phyloP scores from a whole-genome alignment of 2,888 invertebrate species.

The Leptinotarsa tumamoca region DNA sequence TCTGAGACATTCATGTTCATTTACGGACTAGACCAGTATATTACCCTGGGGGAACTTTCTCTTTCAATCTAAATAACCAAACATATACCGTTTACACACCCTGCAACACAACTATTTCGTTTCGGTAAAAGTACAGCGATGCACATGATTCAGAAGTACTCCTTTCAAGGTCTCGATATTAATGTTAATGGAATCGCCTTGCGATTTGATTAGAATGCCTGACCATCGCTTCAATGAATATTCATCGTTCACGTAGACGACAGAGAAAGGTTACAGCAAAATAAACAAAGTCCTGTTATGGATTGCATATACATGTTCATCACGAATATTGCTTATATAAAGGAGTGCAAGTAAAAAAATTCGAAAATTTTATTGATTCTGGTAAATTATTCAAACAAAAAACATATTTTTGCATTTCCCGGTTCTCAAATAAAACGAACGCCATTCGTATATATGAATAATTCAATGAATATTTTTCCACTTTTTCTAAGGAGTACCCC shows the following conservation, averaged over 20 bases:
- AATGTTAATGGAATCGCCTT: constrained; percentile 1
- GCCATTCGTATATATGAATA: too few relatives aligned
- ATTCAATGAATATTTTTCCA: too few relatives aligned
- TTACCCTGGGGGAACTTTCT: constrained; percentile 6
- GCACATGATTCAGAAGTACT: background rate
- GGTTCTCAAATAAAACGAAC: too few relatives aligned
- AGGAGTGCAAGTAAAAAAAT: too few relatives aligned
- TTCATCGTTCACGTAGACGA: background rate
- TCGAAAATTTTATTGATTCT: too few relatives aligned
- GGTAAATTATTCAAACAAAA: too few relatives aligned
- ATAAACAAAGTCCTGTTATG: too few relatives aligned
- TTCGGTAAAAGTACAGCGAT: constrained; percentile 8
- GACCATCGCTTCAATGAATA: background rate
- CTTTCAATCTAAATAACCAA: background rate
- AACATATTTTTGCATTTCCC: too few relatives aligned
- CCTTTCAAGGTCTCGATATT: background rate
- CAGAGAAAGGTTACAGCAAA: background rate
- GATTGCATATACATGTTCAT: too few relatives aligned
- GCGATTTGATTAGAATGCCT: background rate
- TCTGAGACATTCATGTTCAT: too few relatives aligned
- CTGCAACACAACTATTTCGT: constrained; percentile 1
- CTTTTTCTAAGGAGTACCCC: too few relatives aligned
- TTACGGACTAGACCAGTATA: background rate
- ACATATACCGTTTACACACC: background rate
- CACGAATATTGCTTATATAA: too few relatives aligned